Percentiles rank a stretch among this genome's conserved stretches.
These are phyloP conservation scores for Thymelicus sylvestris DNA, from an alignment of 2,888 invertebrate species.

Conservation along the genomic window DNA sequence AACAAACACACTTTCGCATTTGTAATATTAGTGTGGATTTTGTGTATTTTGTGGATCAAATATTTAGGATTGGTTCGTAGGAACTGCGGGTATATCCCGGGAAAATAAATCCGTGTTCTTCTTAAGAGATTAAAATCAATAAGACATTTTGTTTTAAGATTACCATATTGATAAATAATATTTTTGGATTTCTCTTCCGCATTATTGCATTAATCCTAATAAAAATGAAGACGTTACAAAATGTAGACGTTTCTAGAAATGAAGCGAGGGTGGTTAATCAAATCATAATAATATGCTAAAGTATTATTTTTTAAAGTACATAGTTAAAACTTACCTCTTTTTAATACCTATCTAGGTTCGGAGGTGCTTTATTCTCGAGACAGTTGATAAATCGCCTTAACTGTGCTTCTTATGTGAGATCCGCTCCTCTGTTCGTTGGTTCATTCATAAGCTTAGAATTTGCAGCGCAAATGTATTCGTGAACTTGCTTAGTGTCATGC, in stretches of 20 bases:
- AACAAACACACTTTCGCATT: no score
- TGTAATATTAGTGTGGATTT: no score
- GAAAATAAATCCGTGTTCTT: no score
- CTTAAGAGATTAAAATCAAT: no score
- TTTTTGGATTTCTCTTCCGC: no score
- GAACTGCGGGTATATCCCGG: no score
- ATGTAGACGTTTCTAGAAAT: background rate
- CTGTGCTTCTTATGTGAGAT: constrained; percentile 1
- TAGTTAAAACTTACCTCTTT: background rate
- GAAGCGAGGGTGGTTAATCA: background rate
- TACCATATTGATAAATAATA: no score
- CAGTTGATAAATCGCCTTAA: constrained; percentile 14
- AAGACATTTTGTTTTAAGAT: no score
- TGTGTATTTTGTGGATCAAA: no score
- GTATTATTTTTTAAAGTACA: background rate
- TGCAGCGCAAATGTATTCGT: constrained; percentile 26
- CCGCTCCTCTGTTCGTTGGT: background rate
- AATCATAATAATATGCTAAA: background rate
- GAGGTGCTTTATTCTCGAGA: background rate
- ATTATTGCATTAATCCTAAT: no score
- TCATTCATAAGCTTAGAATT: constrained; percentile 34
- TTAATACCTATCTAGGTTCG: background rate
- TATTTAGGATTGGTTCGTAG: no score
- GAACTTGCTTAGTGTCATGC: constrained; percentile 30
- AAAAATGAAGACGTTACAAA: no score